These are phyloP conservation scores for Cyanistes caeruleus DNA, from an alignment of 2,113 vertebrate genomes.

Conservation along the genomic window DNA sequence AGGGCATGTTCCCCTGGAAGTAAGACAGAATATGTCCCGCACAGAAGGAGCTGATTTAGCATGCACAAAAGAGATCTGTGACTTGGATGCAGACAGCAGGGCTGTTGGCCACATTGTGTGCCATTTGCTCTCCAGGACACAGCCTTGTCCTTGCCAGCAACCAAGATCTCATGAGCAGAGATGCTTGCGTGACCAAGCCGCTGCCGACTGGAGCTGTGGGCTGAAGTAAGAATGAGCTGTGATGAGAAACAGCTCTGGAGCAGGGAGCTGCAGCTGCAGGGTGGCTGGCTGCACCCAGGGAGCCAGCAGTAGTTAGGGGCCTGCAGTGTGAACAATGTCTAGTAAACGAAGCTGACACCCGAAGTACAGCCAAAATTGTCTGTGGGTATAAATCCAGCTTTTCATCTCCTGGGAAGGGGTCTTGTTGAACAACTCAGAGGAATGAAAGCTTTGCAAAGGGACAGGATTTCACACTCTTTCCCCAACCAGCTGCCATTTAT, in stretches of 20 bases:
- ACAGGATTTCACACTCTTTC: neutral
- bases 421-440: neutral
- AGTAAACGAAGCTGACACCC: neutral
- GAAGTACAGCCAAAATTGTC: neutral
- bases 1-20: neutral
- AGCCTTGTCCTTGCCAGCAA: neutral
- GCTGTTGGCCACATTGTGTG: neutral
- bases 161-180: neutral
- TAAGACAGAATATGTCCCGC: rapidly evolving
- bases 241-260: neutral
- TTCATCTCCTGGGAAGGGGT: neutral
- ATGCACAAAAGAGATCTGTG: constrained; percentile 1
- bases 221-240: neutral
- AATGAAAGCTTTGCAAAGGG: neutral
- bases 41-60: constrained; percentile 23
- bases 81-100: constrained; percentile 7
- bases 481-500: neutral
- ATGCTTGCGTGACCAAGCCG: rapidly evolving
- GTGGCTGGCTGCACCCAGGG: neutral
- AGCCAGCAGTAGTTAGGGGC: neutral
- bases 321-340: neutral
- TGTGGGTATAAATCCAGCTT: neutral
- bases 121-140: neutral
- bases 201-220: neutral
- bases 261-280: neutral